Evolutionary conservation across 1,140 invertebrate genomes (phyloP), one percentile per base, ranked within the genome.

Genomic region (Eueides isabella): DNA sequence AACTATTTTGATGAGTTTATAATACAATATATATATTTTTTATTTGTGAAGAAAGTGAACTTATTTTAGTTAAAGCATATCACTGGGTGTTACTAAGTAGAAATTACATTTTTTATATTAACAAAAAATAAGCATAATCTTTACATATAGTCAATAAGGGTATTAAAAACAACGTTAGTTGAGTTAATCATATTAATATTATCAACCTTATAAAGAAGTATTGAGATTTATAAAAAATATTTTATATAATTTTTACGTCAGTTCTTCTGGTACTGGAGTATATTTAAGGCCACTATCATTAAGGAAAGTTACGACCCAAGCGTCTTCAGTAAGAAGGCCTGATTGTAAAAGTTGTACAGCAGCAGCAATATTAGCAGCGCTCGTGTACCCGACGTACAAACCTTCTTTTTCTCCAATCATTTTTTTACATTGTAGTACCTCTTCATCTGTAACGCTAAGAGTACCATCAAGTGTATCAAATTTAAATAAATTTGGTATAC

Each of bases 281-380:
- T 92, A 92, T 48, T 92, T 92, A n/a, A 92, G 77, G 0, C 91
- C 91, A 5, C 79, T 85, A 41, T 92, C 91, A 66, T 88, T 87
- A 14, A 92, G 83, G 6, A 85, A 31, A 12, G 89, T 91, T 5
- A 92, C 91, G 7, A 91, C 85, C 91, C 91, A 92, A 7, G 91
- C 80, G 69, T 91, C 86, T 63, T 85, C 62, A 0, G 88, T 84
- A 23, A 92, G 61, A 35, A 72, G 64, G 0, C 89, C 89, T 2
- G 91, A 89, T 26, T 88, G 61, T 61, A 92, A 72, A 6, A 92
- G 80, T 29, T 91, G 88, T 2, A 90, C 87, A 1, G 91, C 88
- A 3, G 89, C 91, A 7, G 89, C 88, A 9, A 92, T 85, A 68
- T 92, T 92, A 5, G 91, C 91, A 0, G 82, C 91, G 66, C 89